Base-by-base conservation (phyloP, 2,113 vertebrate genomes). In the Tinamus guttatus region DNA sequence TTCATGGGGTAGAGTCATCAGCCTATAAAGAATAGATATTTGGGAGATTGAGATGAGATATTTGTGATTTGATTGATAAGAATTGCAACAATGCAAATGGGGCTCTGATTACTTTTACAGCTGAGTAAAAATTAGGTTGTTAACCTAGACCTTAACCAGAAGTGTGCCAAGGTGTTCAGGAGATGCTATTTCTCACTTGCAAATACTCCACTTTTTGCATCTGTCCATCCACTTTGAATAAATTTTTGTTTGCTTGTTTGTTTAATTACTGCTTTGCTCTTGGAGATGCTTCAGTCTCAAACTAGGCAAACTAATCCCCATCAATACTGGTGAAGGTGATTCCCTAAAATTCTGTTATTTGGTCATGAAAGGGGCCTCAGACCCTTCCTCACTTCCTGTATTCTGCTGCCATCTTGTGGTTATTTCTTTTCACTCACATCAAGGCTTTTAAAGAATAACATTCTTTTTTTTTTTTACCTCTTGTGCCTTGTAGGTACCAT, bases 381-480 rank as follows among this genome's bases (percentile, higher is more conserved):
- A 4, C 32, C 28, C 40, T 58, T 36, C 81, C 6, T 88, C 34
- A 80, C 91, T 82, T 47, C 5, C 1, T 94, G 96, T 96, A 91
- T 90, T 95, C 95, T 97, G 92, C 95, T 88, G 92, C 95, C 96
- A 96, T 95, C 96, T 84, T 91, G 97, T 96, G 97, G 96, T 38
- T 85, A 49, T 81, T 95, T 69, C 49, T 89, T 95, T 77, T 52
- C 58, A 65, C 27, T 92, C 65, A 56, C 70, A 38, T 74, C 13
- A 70, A 32, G 30, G 40, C 49, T 30, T 30, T 52, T 34, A 58
- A 20, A 28, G 52, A 67, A 36, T 78, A 59, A 79, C 6, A 43
- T 32, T 11, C 5, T 41, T 41, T 41, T 1, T n/a, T n/a, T 18
- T 83, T 84, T 82, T 15, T 22, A 49, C 27, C 9, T 59, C 2